Base-by-base conservation (phyloP, 1,140 invertebrate genomes). In the Probaryconus sp. region DNA sequence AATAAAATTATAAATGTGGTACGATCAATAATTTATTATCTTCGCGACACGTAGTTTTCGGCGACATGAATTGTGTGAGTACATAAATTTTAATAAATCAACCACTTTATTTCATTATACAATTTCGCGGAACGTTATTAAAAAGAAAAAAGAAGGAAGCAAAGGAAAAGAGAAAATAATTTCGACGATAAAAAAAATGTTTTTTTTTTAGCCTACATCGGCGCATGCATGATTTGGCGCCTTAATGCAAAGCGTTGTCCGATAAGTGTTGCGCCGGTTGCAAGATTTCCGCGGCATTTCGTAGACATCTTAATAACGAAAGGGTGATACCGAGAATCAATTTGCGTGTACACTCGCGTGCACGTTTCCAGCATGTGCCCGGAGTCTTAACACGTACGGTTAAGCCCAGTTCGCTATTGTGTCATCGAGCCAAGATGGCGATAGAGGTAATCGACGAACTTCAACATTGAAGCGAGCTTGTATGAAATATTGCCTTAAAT, bases 301-400 rank as follows among this genome's bases (percentile, higher is more conserved):
- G 35, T 21, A 56, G 30, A 38, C 58, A 47, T 48, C 43, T 31
- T 48, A 30, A 31, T 48, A 21, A 48, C 26, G 35, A 38, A 63
- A 63, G 14, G 53, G 56, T 68, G 67, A 76, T 67, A 68, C 61
- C 48, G 20, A 45, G 61, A 76, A 71, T 76, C 73, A 76, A 76
- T 76, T 70, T 70, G 67, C 72, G 31, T 51, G 45, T 20, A 60
- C 21, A 60, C 53, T 76, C 47, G 73, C 67, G 61, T 67, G 73
- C 53, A 43, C 48, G 24, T 63, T 70, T 21, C 31, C 35, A 45
- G 43, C 20, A 24, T 50, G 50, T 53, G 42, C 21, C 38, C 13
- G 5, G 17, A 35, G 28, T 30, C 40, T 55, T 35, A 60, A 61
- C 38, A 47, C 30, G 67, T 38, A 53, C 10, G 35, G n/a, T 26